These are phyloP conservation scores for Onchidella celtica DNA, from an alignment of 2,888 invertebrate genomes.

Conservation along the genomic window DNA sequence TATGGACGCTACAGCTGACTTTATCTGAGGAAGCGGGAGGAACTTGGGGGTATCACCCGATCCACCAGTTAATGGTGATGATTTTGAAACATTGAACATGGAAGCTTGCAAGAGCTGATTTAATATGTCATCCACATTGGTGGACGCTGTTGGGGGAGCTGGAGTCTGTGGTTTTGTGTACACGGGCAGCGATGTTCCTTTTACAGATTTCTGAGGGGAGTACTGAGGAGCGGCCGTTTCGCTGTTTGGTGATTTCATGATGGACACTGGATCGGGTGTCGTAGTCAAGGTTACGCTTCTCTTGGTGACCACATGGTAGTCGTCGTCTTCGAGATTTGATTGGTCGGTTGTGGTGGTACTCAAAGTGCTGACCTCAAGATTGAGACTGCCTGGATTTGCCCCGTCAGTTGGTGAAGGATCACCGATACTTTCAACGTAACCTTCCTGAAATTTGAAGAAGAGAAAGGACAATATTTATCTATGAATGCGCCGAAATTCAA, in stretches of 20 bases:
- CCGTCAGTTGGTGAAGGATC: background rate
- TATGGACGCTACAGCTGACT: too few relatives aligned
- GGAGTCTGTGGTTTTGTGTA: background rate
- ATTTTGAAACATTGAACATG: background rate
- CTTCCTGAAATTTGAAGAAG: conserved; percentile 24
- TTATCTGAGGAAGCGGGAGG: too few relatives aligned
- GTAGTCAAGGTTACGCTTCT: background rate
- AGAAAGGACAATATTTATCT: too few relatives aligned
- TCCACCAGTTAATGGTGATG: background rate
- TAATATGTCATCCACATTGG: background rate
- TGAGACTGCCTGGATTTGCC: background rate
- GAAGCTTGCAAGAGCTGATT: background rate
- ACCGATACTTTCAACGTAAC: background rate
- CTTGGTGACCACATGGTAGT: conserved; percentile 5
- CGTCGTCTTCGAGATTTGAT: conserved; percentile 37
- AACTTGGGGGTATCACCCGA: too few relatives aligned
- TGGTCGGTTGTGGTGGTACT: conserved; percentile 27
- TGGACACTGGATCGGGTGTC: background rate
- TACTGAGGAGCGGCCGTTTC: background rate
- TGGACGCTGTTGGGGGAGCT: background rate
- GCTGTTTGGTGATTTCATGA: background rate
- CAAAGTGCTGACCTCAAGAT: background rate
- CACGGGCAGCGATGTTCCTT: conserved; percentile 20
- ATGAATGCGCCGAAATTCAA: too few relatives aligned
- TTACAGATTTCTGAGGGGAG: conserved; percentile 7